Base-by-base conservation (phyloP, 2,797 vertebrate genomes). In the Hapalemur alaotrensis region DNA sequence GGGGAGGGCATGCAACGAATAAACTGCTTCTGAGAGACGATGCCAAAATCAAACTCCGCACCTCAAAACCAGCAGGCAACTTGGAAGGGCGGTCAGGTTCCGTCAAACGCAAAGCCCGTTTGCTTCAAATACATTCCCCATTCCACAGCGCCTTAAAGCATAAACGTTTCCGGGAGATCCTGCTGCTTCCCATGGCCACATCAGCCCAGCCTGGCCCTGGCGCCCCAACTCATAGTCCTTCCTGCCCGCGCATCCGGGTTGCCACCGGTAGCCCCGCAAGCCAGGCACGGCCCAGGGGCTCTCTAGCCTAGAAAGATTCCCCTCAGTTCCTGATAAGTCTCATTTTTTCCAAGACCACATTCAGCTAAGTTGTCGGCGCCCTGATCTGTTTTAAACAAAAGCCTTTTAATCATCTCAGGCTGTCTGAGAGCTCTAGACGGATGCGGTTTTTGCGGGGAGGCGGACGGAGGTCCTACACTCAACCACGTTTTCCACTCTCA, bases 381-480 rank as follows among this genome's bases (percentile, higher is more conserved):
- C 79, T 23, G 73, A 93, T 96, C 93, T 67, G 84, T 89, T 80
- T 95, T 80, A 96, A 96, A 98, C 97, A 97, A 98, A 98, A 98
- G 94, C 46, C 95, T 88, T 95, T 93, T 97, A 97, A 97, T 96
- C 94, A 86, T 63, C 15, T 18, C 48, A 63, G 61, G 76, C n/a
- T 0, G 18, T 80, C 80, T 59, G 80, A 96, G 86, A 94, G 76
- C 17, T n/a, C 28, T n/a, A 89, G 61, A 69, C 23, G 2, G 43
- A 48, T 10, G 57, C 8, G 59, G 92, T 54, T 92, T 89, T 32
- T 4, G 65, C 38, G 35, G 46, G 43, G 23, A 57, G 8, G 43
- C 15, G 12, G n/a, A 15, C 11, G 13, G 30, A 38, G 78, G 38
- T 87, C 57, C 65, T 89, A 76, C 14, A 30, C n/a, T 88, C 48